These are phyloP conservation scores for Lepisosteus oculatus DNA, from an alignment of 2,113 vertebrate genomes.

Conservation along the genomic window DNA sequence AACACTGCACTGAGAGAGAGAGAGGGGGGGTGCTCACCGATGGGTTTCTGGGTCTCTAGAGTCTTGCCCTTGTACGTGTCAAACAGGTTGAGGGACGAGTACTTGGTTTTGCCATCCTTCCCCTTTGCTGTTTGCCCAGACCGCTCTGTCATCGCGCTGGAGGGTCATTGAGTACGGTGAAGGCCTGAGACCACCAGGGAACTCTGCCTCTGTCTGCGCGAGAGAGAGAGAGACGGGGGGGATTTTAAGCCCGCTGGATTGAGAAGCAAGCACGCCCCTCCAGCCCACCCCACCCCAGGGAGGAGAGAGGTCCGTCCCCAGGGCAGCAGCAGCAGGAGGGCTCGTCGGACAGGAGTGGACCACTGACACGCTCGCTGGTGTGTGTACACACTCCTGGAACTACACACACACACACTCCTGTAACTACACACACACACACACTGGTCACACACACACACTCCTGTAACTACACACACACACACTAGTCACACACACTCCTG, in stretches of 20 bases:
- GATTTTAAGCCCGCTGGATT: background rate
- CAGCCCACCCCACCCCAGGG: slow-evolving; percentile 32
- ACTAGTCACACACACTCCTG: too few species aligned
- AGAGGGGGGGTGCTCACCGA: slow-evolving; percentile 68
- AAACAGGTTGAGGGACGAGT: slow-evolving; percentile 97
- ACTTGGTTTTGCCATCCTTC: slow-evolving; percentile 97
- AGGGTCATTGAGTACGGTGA: slow-evolving; percentile 97
- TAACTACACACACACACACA: background rate
- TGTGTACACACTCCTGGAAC: slow-evolving; percentile 34
- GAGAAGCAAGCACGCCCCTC: background rate
- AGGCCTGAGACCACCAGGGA: slow-evolving; percentile 77
- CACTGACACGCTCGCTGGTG: slow-evolving; percentile 16
- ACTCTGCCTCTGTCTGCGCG: slow-evolving; percentile 36
- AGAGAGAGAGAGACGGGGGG: slow-evolving; percentile 6
- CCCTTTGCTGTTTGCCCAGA: slow-evolving; percentile 98
- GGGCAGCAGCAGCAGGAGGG: slow-evolving; percentile 48
- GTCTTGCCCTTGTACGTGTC: slow-evolving; percentile 97
- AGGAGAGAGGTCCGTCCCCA: slow-evolving; percentile 36
- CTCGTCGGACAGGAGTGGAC: slow-evolving; percentile 50
- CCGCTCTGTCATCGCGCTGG: slow-evolving; percentile 98
- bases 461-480: too few species aligned
- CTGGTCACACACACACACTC: too few species aligned
- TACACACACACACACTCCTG: slow-evolving; percentile 18
- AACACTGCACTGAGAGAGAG: background rate
- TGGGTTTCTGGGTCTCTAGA: slow-evolving; percentile 93